These are phyloP conservation scores for Shinisaurus crocodilurus DNA, from an alignment of 2,113 vertebrate genomes.

Conservation along the genomic window DNA sequence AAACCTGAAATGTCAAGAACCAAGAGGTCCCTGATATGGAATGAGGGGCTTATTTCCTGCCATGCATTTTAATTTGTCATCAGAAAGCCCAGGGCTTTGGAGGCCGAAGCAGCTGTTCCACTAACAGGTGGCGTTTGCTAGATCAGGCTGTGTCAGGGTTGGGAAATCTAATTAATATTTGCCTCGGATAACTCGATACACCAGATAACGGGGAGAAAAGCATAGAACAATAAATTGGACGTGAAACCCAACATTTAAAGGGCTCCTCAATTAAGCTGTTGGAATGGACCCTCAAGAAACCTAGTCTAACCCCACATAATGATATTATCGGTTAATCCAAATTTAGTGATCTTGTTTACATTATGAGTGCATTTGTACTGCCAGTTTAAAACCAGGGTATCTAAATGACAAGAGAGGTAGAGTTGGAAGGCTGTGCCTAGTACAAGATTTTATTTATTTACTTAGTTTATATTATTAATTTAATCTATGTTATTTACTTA, in stretches of 20 bases:
- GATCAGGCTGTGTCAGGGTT: conserved; percentile 39
- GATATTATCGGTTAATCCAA: not conserved
- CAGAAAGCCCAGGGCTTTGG: not conserved
- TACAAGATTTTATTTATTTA: not conserved
- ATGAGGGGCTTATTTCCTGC: fast-evolving
- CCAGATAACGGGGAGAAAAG: conserved; percentile 22
- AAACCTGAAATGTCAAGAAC: not conserved
- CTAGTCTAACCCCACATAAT: not conserved
- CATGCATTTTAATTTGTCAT: not conserved
- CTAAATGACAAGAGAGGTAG: not conserved
- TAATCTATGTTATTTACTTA: not conserved
- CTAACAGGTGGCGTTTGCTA: conserved; percentile 37
- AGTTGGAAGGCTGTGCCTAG: not conserved
- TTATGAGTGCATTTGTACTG: not conserved
- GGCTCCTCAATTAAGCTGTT: not conserved
- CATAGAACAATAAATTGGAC: conserved; percentile 35
- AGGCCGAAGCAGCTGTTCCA: conserved; percentile 52
- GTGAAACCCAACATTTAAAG: not conserved
- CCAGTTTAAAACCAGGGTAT: not conserved
- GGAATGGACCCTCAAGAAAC: not conserved
- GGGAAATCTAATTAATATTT: conserved; percentile 55
- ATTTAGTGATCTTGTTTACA: not conserved
- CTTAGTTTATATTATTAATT: no score
- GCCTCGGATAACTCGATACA: conserved; percentile 20
- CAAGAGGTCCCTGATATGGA: not conserved